Conservation (phyloP, 2,113 vertebrate genomes). For the Peromyscus polionotus region DNA sequence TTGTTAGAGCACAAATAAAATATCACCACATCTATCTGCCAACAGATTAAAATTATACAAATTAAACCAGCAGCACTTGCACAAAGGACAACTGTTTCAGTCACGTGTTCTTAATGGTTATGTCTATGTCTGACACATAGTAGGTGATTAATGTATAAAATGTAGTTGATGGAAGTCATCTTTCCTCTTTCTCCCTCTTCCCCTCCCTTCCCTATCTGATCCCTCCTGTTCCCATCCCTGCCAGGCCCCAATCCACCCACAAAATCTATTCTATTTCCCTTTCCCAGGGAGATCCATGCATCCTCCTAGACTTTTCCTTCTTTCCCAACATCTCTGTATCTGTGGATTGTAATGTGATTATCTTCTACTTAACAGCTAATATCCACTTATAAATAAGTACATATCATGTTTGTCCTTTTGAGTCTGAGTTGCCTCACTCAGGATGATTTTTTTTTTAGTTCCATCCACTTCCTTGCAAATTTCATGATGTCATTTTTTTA, state of each 20-base stretch:
- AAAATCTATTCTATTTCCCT: neutral
- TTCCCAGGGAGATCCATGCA: neutral
- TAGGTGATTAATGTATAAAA: neutral
- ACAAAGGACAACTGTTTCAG: neutral
- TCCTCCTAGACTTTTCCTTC: neutral
- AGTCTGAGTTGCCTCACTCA: no score
- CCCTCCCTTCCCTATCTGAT: neutral
- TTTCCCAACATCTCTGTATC: neutral
- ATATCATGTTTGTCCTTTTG: no score
- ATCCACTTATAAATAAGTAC: neutral
- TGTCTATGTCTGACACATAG: neutral
- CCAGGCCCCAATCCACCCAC: neutral
- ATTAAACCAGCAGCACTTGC: neutral
- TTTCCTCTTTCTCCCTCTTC: neutral
- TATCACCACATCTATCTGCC: neutral
- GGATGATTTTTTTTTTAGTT: no score
- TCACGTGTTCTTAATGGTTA: neutral
- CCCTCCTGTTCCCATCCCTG: neutral
- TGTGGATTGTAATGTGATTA: neutral
- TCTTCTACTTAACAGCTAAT: neutral
- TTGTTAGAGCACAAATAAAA: no score
- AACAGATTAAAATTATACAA: neutral
- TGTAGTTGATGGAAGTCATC: neutral
- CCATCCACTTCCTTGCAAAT: no score
- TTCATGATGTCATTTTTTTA: no score